Evolutionary conservation across 2,797 vertebrate genomes (phyloP).

Genomic region (Bovichtus variegatus): DNA sequence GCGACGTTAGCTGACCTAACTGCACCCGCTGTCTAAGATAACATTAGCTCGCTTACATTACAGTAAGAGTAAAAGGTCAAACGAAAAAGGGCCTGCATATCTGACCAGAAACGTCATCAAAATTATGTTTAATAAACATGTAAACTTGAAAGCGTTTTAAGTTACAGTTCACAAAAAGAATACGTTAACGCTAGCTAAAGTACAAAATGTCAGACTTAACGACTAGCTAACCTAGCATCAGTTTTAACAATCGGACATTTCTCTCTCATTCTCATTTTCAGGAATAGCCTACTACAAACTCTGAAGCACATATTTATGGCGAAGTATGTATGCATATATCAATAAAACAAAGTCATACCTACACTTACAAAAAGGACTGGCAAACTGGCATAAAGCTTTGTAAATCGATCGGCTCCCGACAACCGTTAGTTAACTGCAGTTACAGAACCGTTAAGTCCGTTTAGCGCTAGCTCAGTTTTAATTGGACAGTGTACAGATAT

Average conservation of each 20-base stretch:
- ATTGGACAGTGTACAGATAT: neutral
- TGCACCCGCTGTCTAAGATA: neutral
- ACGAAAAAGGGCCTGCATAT: neutral
- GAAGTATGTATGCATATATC: neutral
- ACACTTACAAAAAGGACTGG: neutral
- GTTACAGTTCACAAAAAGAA: neutral
- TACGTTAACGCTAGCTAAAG: neutral
- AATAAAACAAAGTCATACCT: neutral
- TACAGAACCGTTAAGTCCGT: too few species aligned
- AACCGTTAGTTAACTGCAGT: too few species aligned
- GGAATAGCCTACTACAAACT: too few species aligned
- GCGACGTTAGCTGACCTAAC: too few species aligned
- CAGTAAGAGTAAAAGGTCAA: too few species aligned
- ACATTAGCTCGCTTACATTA: neutral
- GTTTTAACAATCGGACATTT: neutral
- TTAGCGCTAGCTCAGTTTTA: neutral
- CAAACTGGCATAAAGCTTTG: neutral
- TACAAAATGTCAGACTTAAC: neutral
- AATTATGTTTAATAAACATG: neutral
- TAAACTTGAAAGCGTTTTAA: neutral
- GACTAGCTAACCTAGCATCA: neutral
- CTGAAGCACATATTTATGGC: neutral
- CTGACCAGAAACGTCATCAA: neutral
- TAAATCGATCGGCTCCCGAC: neutral
- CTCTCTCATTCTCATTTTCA: neutral